Evolutionary conservation across 2,888 invertebrate species (phyloP).

Genomic region (Malachius bipustulatus): DNA sequence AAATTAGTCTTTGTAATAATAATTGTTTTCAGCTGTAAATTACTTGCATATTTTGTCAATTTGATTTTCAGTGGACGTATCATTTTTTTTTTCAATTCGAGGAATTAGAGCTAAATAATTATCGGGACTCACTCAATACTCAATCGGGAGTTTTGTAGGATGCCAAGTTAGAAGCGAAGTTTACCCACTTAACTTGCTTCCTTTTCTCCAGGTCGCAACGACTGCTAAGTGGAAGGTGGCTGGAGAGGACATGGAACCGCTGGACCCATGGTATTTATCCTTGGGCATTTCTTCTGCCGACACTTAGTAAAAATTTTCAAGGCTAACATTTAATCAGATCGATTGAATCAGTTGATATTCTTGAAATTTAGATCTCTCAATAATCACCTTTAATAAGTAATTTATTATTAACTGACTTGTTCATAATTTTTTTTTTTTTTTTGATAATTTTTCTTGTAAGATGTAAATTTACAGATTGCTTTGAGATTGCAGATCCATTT

Average conservation of each 20-base stretch:
- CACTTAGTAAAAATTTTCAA: slow-evolving; percentile 33
- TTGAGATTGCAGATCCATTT: slow-evolving; percentile 38
- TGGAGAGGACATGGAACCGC: slow-evolving; percentile 24
- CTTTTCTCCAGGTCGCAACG: slow-evolving; percentile 43
- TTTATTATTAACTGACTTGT: too few species aligned
- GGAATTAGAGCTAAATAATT: neutral
- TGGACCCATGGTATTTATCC: slow-evolving; percentile 46
- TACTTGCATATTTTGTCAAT: too few species aligned
- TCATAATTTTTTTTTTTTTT: too few species aligned
- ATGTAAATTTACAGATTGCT: slow-evolving; percentile 38
- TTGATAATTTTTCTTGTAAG: too few species aligned
- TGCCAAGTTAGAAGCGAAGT: slow-evolving; percentile 36
- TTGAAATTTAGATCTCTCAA: slow-evolving; percentile 1
- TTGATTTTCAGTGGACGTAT: slow-evolving; percentile 1
- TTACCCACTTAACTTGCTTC: slow-evolving; percentile 40
- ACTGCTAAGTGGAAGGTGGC: slow-evolving; percentile 31
- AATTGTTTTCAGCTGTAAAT: too few species aligned
- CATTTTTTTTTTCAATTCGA: slow-evolving; percentile 6
- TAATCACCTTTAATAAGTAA: too few species aligned
- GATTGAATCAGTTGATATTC: slow-evolving; percentile 6
- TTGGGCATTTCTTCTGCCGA: slow-evolving; percentile 39
- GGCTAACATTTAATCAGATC: slow-evolving; percentile 19
- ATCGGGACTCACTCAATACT: slow-evolving; percentile 8
- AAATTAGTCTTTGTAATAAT: too few species aligned
- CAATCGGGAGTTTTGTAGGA: slow-evolving; percentile 34